Conservation (phyloP, 2,888 invertebrate species). For the Drosophila greeni region DNA sequence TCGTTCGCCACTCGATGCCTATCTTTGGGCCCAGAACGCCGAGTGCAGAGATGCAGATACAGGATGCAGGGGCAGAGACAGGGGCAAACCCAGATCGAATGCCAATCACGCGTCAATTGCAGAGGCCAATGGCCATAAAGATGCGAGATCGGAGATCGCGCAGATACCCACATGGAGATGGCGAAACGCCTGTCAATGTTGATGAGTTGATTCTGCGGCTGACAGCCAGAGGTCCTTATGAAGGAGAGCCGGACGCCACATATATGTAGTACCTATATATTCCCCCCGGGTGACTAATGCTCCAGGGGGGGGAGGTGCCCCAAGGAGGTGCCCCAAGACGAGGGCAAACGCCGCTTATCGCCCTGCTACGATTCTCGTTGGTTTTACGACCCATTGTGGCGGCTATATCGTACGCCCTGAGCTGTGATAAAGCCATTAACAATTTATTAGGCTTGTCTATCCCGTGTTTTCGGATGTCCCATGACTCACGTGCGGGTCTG, state of each 20-base stretch:
- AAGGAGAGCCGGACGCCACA: constrained; percentile 35
- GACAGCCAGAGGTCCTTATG: constrained; percentile 62
- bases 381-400: constrained; percentile 55
- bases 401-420: constrained; percentile 59
- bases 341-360: constrained; percentile 61
- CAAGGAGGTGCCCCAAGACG: constrained; percentile 22
- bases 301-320: neutral
- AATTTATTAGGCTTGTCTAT: constrained; percentile 68
- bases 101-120: constrained; percentile 71
- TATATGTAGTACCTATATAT: neutral
- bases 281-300: constrained; percentile 50
- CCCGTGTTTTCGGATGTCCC: constrained; percentile 39
- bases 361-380: constrained; percentile 24
- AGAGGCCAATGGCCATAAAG: constrained; percentile 54
- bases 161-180: constrained; percentile 22
- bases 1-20: constrained; percentile 34
- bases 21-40: constrained; percentile 37
- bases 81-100: constrained; percentile 49
- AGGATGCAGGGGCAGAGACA: constrained; percentile 30
- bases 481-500: constrained; percentile 59
- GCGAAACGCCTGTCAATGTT: constrained; percentile 57
- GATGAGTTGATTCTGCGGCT: constrained; percentile 68
- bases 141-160: constrained; percentile 23
- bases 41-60: constrained; percentile 30
- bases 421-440: constrained; percentile 72